Evolutionary conservation across 35 echinoderm and acorn worm species (phyloP).

Genomic region (Chiridota heheva): DNA sequence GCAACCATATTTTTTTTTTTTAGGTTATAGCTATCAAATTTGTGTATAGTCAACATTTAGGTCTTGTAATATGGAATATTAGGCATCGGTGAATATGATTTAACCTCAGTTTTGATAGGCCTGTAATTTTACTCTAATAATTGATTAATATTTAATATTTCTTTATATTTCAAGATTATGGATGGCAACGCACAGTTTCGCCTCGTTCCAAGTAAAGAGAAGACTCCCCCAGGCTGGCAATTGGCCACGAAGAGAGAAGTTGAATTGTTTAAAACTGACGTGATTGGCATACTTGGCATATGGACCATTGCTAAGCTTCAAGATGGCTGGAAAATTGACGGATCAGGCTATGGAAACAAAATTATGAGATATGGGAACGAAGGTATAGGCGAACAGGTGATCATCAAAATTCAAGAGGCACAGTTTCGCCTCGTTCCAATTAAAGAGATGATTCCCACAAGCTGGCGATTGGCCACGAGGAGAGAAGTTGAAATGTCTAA

Average conservation of each 20-base stretch:
- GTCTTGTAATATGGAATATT: background rate
- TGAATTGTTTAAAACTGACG: background rate
- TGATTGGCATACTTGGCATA: background rate
- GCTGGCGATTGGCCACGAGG: background rate
- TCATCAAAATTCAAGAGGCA: background rate
- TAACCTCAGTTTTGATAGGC: background rate
- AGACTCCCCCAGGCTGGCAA: slow-evolving; percentile 4
- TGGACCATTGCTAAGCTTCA: slow-evolving; percentile 1
- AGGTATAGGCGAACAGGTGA: background rate
- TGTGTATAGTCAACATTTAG: background rate
- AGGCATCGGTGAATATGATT: background rate
- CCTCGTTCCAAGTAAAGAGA: slow-evolving; percentile 5
- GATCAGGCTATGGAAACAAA: slow-evolving; percentile 15
- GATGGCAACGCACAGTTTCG: slow-evolving; percentile 13
- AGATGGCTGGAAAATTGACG: slow-evolving; percentile 18
- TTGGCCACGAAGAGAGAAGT: background rate
- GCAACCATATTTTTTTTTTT: background rate
- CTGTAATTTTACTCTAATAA: background rate
- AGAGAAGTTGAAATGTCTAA: slow-evolving; percentile 6
- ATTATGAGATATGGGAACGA: background rate
- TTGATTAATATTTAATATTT: background rate
- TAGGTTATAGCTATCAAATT: background rate
- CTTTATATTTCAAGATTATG: background rate
- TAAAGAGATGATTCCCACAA: too few species aligned
- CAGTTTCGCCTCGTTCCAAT: slow-evolving; percentile 12